Evolutionary conservation across 2,113 vertebrate genomes (phyloP).

Genomic region (Cygnus buccinator): DNA sequence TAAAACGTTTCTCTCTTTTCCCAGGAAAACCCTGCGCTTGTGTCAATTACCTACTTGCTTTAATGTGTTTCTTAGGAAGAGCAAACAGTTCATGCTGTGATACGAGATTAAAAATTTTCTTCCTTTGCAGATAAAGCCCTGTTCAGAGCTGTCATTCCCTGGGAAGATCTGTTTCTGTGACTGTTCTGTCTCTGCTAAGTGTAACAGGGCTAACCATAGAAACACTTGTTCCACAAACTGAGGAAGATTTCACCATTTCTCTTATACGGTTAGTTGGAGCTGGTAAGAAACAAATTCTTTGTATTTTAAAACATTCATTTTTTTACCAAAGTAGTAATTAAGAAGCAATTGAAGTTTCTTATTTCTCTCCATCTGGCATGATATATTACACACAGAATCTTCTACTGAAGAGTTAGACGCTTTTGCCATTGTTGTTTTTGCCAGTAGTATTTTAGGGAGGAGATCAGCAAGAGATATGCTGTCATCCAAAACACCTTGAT

Average conservation of each 20-base stretch:
- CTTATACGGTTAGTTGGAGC: slow-evolving; percentile 85
- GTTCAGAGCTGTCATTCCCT: slow-evolving; percentile 78
- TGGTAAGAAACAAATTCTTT: slow-evolving; percentile 69
- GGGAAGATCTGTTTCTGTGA: slow-evolving; percentile 84
- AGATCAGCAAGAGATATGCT: background rate
- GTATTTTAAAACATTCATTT: background rate
- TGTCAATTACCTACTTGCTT: background rate
- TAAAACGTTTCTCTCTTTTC: background rate
- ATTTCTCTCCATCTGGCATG: background rate
- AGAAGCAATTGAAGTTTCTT: background rate
- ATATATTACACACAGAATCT: fast-evolving
- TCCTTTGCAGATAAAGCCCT: slow-evolving; percentile 80
- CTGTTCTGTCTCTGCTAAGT: slow-evolving; percentile 78
- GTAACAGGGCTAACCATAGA: slow-evolving; percentile 79
- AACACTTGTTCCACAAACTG: slow-evolving; percentile 76
- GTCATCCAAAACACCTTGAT: background rate
- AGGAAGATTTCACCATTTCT: slow-evolving; percentile 84
- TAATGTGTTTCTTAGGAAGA: background rate
- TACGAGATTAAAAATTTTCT: background rate
- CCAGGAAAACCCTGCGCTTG: background rate
- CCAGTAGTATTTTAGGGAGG: background rate
- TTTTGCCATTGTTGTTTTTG: background rate
- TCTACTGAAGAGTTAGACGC: background rate
- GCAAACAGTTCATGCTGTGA: fast-evolving
- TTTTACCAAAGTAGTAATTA: background rate